Evolutionary conservation across 2,113 vertebrate genomes (phyloP).

Genomic region (Sturnira hondurensis): DNA sequence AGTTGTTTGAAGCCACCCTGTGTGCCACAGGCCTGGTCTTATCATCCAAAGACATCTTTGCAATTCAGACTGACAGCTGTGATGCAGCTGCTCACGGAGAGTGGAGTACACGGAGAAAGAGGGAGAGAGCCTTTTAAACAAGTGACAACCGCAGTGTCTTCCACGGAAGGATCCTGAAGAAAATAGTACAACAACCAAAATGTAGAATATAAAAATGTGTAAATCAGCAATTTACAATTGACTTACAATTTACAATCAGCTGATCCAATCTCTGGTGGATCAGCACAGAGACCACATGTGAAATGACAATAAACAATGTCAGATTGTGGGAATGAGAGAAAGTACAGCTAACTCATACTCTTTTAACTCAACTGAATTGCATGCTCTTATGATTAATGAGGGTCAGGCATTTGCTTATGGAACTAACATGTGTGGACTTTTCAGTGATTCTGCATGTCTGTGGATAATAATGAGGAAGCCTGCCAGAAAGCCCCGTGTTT

Average conservation of each 20-base stretch:
- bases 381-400: slow-evolving; percentile 39
- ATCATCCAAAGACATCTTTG: slow-evolving; percentile 84
- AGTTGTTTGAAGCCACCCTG: slow-evolving; percentile 86
- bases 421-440: slow-evolving; percentile 30
- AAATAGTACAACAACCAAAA: slow-evolving; percentile 66
- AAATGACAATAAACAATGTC: slow-evolving; percentile 48
- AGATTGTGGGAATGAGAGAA: slow-evolving; percentile 53
- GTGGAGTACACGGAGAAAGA: neutral
- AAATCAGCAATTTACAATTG: slow-evolving; percentile 65
- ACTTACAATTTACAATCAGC: too few species aligned
- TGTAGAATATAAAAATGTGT: slow-evolving; percentile 58
- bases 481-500: slow-evolving; percentile 45
- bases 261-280: too few species aligned
- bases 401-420: slow-evolving; percentile 41
- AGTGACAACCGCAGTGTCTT: slow-evolving; percentile 74
- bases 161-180: slow-evolving; percentile 63
- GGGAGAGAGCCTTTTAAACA: slow-evolving; percentile 64
- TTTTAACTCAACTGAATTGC: slow-evolving; percentile 52
- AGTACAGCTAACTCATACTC: neutral
- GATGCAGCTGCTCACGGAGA: slow-evolving; percentile 69
- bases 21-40: slow-evolving; percentile 84
- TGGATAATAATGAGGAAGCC: slow-evolving; percentile 31
- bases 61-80: slow-evolving; percentile 79
- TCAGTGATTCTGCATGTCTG: neutral
- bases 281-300: neutral